These are phyloP conservation scores for Nettapus auritus DNA, from an alignment of 2,113 vertebrate species.

Conservation along the genomic window DNA sequence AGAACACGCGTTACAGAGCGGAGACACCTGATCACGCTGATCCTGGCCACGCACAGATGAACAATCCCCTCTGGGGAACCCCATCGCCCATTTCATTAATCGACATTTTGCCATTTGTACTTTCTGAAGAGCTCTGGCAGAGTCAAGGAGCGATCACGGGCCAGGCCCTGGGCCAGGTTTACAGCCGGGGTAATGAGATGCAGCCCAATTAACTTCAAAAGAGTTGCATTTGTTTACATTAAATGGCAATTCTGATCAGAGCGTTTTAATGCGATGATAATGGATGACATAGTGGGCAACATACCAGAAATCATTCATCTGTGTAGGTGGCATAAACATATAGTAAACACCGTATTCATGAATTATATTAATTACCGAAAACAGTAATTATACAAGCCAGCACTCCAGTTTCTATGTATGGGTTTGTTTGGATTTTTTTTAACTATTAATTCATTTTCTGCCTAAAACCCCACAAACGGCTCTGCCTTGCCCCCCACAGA, in stretches of 20 bases:
- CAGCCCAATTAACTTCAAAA: neutral
- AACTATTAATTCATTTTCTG: neutral
- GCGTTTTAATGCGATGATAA: neutral
- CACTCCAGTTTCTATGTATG: neutral
- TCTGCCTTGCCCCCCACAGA: neutral
- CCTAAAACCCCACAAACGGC: neutral
- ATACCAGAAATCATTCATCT: neutral
- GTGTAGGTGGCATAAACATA: neutral
- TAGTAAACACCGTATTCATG: neutral
- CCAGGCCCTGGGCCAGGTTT: slow-evolving; percentile 3
- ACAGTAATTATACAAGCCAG: neutral
- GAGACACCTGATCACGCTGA: neutral
- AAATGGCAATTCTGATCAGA: neutral
- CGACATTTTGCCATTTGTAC: neutral
- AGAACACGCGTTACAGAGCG: neutral
- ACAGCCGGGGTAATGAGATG: neutral
- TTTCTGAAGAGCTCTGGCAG: neutral
- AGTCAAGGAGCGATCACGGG: neutral
- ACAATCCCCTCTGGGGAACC: neutral
- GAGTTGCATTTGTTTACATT: neutral
- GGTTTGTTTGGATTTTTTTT: neutral
- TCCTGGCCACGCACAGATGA: neutral
- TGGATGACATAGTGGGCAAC: neutral
- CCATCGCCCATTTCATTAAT: neutral
- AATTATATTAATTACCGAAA: neutral